Evolutionary conservation across 2,888 invertebrate species (phyloP).

Genomic region (Peribatodes rhomboidaria): DNA sequence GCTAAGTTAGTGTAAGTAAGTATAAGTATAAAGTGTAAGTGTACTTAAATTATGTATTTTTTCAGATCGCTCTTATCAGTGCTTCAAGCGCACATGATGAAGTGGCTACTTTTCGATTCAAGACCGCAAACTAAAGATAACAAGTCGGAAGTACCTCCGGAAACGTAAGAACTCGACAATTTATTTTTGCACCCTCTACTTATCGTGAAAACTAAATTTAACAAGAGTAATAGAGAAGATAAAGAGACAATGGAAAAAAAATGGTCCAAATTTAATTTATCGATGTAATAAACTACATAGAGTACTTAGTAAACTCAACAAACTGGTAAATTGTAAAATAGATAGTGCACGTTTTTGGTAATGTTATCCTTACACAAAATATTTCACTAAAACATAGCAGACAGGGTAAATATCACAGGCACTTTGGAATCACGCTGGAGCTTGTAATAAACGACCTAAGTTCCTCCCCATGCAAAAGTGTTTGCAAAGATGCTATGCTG

Average conservation of each 20-base stretch:
- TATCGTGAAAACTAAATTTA: not conserved
- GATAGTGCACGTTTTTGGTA: conserved; percentile 12
- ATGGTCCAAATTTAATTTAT: not conserved
- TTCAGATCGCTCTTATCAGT: conserved; percentile 87
- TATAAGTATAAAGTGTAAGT: too few relatives aligned
- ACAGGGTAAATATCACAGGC: conserved; percentile 59
- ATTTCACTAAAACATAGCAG: conserved; percentile 51
- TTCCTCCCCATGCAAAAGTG: conserved; percentile 48
- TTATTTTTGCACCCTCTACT: not conserved
- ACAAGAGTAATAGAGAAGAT: too few relatives aligned
- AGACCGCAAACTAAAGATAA: conserved; percentile 79
- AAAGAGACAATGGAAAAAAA: not conserved
- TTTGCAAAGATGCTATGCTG: conserved; percentile 25
- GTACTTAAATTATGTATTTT: not conserved
- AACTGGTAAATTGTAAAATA: conserved; percentile 14
- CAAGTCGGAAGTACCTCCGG: conserved; percentile 79
- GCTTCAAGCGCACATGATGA: conserved; percentile 90
- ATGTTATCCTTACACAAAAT: conserved; percentile 28
- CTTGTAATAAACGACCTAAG: conserved; percentile 54
- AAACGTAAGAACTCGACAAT: conserved; percentile 76
- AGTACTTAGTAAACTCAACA: not conserved
- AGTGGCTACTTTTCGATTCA: conserved; percentile 89
- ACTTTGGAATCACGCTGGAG: conserved; percentile 54
- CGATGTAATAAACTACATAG: too few relatives aligned
- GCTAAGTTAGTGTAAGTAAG: too few relatives aligned